Evolutionary conservation across 2,113 vertebrate species (phyloP).

Genomic region (Pelecanoides urinatrix): DNA sequence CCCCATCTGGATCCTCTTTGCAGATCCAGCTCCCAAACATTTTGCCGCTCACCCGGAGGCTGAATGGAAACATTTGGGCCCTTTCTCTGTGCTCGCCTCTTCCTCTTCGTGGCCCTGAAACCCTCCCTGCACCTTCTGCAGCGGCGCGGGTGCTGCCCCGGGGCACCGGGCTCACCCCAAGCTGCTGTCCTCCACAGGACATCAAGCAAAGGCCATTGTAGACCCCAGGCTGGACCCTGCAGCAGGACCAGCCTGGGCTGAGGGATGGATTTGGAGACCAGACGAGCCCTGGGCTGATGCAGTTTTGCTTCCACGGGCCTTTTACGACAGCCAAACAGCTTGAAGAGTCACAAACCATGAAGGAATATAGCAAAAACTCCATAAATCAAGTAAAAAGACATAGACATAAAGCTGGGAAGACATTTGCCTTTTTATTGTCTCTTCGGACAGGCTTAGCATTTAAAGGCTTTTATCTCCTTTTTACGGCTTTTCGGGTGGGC

Average conservation of each 20-base stretch:
- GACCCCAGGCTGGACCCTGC: not conserved
- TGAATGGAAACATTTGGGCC: constrained; percentile 6
- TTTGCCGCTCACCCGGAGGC: not conserved
- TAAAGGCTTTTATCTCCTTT: constrained; percentile 53
- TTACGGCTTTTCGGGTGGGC: constrained; percentile 22
- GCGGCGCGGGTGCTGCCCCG: fast-evolving
- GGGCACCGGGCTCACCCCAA: not conserved
- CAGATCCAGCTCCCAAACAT: not conserved
- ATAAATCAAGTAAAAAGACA: constrained; percentile 25
- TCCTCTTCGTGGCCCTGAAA: not conserved
- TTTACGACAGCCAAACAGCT: not conserved
- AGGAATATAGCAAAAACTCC: not conserved
- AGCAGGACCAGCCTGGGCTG: not conserved
- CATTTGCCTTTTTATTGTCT: constrained; percentile 59
- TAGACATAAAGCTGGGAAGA: constrained; percentile 13
- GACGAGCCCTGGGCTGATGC: not conserved
- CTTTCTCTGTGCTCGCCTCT: not conserved
- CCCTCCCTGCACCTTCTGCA: not conserved
- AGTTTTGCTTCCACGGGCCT: not conserved
- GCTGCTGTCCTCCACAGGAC: not conserved
- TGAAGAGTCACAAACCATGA: constrained; percentile 30
- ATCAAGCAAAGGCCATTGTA: not conserved
- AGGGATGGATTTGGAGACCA: not conserved
- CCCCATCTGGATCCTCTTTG: constrained; percentile 50
- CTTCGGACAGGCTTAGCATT: constrained; percentile 25